Evolutionary conservation across 2,113 vertebrate genomes (phyloP).

Genomic region (Hiodon alosoides): DNA sequence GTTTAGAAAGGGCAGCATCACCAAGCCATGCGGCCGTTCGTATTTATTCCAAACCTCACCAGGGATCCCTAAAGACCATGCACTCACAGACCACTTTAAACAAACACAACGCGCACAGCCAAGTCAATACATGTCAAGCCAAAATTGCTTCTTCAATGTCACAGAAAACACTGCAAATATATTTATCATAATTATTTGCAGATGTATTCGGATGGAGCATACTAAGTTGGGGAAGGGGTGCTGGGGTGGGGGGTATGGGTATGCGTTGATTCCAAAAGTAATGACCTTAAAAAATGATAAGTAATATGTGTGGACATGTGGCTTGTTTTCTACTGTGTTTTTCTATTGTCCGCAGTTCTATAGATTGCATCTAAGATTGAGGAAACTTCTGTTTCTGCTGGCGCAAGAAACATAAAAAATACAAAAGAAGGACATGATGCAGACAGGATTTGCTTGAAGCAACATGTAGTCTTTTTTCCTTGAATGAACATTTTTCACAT

Average conservation of each 20-base stretch:
- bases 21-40: constrained; percentile 10
- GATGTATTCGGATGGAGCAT: neutral
- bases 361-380: constrained; percentile 31
- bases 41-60: constrained; percentile 17
- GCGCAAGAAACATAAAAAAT: neutral
- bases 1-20: constrained; percentile 26
- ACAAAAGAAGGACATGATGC: constrained; percentile 25
- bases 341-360: too few relatives aligned
- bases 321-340: too few relatives aligned
- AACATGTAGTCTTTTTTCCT: constrained; percentile 4
- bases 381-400: constrained; percentile 4
- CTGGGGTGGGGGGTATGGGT: neutral
- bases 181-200: constrained; percentile 4
- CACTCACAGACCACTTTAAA: constrained; percentile 16
- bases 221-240: too few relatives aligned
- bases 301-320: too few relatives aligned
- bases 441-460: constrained; percentile 15
- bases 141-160: constrained; percentile 7
- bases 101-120: constrained; percentile 5
- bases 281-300: too few relatives aligned
- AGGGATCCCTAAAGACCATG: constrained; percentile 13
- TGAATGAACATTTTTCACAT: neutral
- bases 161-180: neutral
- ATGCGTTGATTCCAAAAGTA: too few relatives aligned
- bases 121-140: constrained; percentile 7